Conservation (phyloP, 1,140 invertebrate species). For the Galendromus occidentalis region DNA sequence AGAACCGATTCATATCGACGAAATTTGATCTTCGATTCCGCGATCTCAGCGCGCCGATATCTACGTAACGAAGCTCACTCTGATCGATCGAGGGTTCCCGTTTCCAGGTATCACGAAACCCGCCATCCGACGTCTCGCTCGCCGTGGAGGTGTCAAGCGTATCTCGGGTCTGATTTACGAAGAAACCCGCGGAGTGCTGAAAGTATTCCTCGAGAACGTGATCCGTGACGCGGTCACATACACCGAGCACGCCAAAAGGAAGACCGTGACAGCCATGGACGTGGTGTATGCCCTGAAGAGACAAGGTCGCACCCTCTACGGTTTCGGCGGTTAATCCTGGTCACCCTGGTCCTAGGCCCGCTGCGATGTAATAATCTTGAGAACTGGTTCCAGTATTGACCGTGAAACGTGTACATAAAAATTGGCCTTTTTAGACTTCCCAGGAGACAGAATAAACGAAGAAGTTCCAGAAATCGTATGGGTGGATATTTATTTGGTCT, state of each 20-base stretch:
- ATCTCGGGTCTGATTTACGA: slow-evolving; percentile 50
- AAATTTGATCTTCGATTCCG: too few relatives aligned
- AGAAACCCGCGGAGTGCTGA: slow-evolving; percentile 42
- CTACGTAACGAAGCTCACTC: too few relatives aligned
- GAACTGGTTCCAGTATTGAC: too few relatives aligned
- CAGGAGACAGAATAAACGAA: too few relatives aligned
- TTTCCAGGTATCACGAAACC: slow-evolving; percentile 43
- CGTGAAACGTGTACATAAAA: too few relatives aligned
- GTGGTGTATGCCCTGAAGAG: slow-evolving; percentile 62
- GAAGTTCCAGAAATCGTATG: too few relatives aligned
- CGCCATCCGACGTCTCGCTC: slow-evolving; percentile 39
- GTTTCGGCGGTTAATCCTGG: slow-evolving; percentile 33
- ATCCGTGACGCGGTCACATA: slow-evolving; percentile 56
- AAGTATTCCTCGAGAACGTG: slow-evolving; percentile 54
- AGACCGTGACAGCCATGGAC: slow-evolving; percentile 60
- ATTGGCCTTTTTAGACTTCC: too few relatives aligned
- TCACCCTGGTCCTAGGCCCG: neutral
- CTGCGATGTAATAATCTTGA: too few relatives aligned
- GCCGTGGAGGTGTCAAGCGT: slow-evolving; percentile 45
- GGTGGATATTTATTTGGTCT: too few relatives aligned
- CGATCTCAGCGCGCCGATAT: too few relatives aligned
- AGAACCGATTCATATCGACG: too few relatives aligned
- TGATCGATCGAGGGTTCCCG: too few relatives aligned
- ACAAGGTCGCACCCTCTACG: slow-evolving; percentile 43
- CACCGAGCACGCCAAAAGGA: slow-evolving; percentile 52